A percentile compares a stretch with the other conserved stretches of the same genome.
phyloP scores from a whole-genome alignment of 2,888 invertebrate genomes.

The Dinocampus coccinellae region DNA sequence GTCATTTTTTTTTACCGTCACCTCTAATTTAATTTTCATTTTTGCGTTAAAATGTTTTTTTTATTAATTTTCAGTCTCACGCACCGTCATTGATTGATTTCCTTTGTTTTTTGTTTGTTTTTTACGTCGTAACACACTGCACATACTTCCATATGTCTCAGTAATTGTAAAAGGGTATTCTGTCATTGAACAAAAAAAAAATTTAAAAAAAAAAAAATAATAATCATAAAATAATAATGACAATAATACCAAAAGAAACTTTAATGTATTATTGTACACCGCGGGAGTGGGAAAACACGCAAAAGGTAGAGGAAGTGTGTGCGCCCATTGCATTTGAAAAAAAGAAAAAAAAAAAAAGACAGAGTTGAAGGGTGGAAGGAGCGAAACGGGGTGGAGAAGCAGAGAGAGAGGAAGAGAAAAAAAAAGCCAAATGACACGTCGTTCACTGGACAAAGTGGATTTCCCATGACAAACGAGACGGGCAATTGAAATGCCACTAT shows the following conservation, averaged over 20 bases:
- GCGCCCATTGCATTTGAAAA: not conserved
- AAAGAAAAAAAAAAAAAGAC: not conserved
- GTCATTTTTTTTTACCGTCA: too few relatives aligned
- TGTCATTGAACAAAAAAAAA: constrained; percentile 19
- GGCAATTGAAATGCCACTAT: constrained; percentile 39
- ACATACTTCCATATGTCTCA: constrained; percentile 34
- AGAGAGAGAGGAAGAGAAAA: not conserved
- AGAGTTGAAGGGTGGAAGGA: not conserved
- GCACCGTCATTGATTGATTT: not conserved
- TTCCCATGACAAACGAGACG: constrained; percentile 43
- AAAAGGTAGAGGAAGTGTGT: too few relatives aligned
- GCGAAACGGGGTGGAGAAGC: too few relatives aligned
- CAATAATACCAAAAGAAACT: too few relatives aligned
- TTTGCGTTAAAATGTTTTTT: too few relatives aligned
- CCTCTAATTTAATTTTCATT: too few relatives aligned
- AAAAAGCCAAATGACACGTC: constrained; percentile 29
- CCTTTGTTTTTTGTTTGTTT: not conserved
- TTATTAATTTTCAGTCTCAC: too few relatives aligned
- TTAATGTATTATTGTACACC: constrained; percentile 34
- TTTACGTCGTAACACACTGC: not conserved
- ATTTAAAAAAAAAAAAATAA: too few relatives aligned
- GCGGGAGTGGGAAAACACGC: constrained; percentile 1
- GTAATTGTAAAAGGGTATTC: constrained; percentile 37
- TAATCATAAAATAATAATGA: too few relatives aligned
- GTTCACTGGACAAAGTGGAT: constrained; percentile 8